Base-by-base conservation (phyloP, 1,140 invertebrate genomes). In the Camponotus pennsylvanicus region DNA sequence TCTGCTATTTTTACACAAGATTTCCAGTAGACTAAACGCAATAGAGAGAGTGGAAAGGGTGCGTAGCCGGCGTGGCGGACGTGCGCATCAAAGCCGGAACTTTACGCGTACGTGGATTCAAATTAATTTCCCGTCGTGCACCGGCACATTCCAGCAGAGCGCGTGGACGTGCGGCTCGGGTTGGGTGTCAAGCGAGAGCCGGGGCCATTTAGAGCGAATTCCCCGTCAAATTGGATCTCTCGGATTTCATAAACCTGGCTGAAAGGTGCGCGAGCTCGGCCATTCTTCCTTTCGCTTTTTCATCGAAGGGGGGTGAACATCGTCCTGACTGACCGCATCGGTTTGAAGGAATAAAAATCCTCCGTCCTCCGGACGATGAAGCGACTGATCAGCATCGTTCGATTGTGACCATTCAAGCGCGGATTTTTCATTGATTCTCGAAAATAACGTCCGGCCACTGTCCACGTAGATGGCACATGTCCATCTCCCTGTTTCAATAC, bases 91-190 rank as follows among this genome's bases (percentile, higher is more conserved):
- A 91, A 91, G 73, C 71, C 73, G 45, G 52, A 66, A 88, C 86
- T 90, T 92, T 27, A 59, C 86, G 83, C 79, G 83, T 66, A 76
- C 67, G 77, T 86, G 64, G 61, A 80, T 85, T 82, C 87, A 93
- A 93, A 93, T 93, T 92, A 93, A 93, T 93, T 93, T 92, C 87
- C 91, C 70, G 63, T 83, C 85, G 71, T 70, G 78, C 55, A 66
- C 40, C 79, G 86, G 91, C 89, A 92, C 92, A 93, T 93, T 92
- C 91, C 88, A 80, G 82, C 75, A 61, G 70, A 76, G 66, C 73
- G 64, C 64, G 71, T 64, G 40, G 61, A 66, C 49, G 18, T 80
- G 61, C 80, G 76, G 49, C 21, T 75, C 66, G 34, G 40, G 34
- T 70, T 63, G 45, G 64, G 69, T 69, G 78, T 88, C 89, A 64